Evolutionary conservation across 2,888 invertebrate species (phyloP).

Genomic region (Apoda limacodes): DNA sequence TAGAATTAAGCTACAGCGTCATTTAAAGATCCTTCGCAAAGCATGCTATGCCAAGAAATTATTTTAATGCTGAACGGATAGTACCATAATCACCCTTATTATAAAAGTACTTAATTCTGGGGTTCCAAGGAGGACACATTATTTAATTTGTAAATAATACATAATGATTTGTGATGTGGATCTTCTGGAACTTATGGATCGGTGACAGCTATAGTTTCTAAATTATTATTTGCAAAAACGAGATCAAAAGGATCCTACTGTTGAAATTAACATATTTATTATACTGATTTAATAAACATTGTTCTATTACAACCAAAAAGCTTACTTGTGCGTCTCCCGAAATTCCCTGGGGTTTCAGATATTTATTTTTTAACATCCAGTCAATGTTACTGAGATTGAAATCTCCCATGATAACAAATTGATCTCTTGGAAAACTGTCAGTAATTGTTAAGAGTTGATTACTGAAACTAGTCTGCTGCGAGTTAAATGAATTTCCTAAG

Average conservation of each 20-base stretch:
- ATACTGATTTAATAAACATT: conserved; percentile 9
- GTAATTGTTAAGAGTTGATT: too few species aligned
- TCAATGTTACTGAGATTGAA: conserved; percentile 9
- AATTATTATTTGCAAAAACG: conserved; percentile 8
- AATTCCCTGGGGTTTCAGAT: conserved; percentile 2
- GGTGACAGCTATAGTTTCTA: not conserved
- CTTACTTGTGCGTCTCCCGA: conserved; percentile 2
- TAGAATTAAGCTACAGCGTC: conserved; percentile 7
- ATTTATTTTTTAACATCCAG: conserved; percentile 1
- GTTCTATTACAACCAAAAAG: conserved; percentile 1
- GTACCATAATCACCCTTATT: conserved; percentile 8
- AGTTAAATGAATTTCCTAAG: too few species aligned
- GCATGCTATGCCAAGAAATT: conserved; percentile 3
- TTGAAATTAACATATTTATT: conserved; percentile 7
- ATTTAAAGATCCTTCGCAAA: conserved; percentile 1
- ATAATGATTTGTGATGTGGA: conserved; percentile 9
- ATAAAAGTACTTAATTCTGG: conserved; percentile 6
- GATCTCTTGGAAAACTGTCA: conserved; percentile 3
- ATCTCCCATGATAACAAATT: conserved; percentile 8
- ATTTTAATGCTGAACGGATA: not conserved
- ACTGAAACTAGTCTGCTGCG: too few species aligned
- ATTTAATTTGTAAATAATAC: not conserved
- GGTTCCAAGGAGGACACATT: not conserved
- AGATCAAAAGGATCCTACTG: conserved; percentile 10
- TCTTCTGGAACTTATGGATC: conserved; percentile 8